phyloP scores from a whole-genome alignment of 2,888 invertebrate genomes.

The Linnaemya vulpina region DNA sequence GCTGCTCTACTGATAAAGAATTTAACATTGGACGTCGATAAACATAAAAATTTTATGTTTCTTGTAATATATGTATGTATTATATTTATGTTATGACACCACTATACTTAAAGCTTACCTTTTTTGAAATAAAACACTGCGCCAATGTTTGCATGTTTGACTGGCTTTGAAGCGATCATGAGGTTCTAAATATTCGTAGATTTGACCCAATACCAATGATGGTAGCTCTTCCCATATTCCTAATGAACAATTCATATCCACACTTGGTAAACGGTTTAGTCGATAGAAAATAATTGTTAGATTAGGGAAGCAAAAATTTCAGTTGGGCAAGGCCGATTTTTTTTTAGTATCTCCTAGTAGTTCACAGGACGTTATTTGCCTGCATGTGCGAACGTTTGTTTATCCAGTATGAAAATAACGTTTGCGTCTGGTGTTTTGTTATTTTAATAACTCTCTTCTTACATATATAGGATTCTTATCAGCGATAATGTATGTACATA shows the following conservation, averaged over 20 bases:
- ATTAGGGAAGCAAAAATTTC: conserved; percentile 2
- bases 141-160: conserved; percentile 85
- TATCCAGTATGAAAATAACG: conserved; percentile 2
- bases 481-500: not conserved
- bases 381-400: not conserved
- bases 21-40: no score
- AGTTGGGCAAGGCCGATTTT: not conserved
- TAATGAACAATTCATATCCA: conserved; percentile 70
- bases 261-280: conserved; percentile 3
- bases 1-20: no score
- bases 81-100: not conserved
- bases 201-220: conserved; percentile 83
- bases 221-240: conserved; percentile 82
- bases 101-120: conserved; percentile 77
- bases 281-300: not conserved
- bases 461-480: conserved; percentile 3
- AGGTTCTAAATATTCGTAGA: conserved; percentile 82
- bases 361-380: conserved; percentile 29
- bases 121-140: conserved; percentile 83
- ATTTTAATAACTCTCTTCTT: conserved; percentile 1
- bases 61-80: not conserved
- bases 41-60: no score
- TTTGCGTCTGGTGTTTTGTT: not conserved
- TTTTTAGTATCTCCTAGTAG: conserved; percentile 10
- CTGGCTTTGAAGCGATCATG: conserved; percentile 84